Percentiles rank a stretch among this genome's conserved stretches.
Evolutionary conservation across 2,888 invertebrate genomes (phyloP).

Genomic region (Spodoptera picta): DNA sequence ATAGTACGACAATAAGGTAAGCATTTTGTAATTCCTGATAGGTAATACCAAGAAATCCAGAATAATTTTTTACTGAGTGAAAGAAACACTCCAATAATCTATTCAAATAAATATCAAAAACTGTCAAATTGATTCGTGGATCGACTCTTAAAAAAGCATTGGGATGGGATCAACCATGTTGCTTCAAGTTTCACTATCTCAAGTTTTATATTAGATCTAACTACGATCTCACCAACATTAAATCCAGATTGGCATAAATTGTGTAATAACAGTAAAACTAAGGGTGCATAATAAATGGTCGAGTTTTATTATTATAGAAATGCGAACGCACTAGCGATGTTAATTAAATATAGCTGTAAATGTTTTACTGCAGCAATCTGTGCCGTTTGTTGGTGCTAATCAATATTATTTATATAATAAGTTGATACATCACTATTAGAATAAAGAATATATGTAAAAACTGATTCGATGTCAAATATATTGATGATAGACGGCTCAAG

Average conservation of each 20-base stretch:
- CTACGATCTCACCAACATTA: slow-evolving; percentile 19
- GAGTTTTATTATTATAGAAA: slow-evolving; percentile 65
- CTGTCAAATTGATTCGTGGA: too few species aligned
- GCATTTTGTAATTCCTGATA: too few species aligned
- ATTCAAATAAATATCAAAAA: too few species aligned
- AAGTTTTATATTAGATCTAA: slow-evolving; percentile 13
- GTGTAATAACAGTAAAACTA: slow-evolving; percentile 46
- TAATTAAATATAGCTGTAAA: slow-evolving; percentile 65
- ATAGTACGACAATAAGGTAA: too few species aligned
- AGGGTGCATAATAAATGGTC: slow-evolving; percentile 55
- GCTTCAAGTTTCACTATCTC: neutral
- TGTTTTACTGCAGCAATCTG: slow-evolving; percentile 53
- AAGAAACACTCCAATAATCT: too few species aligned
- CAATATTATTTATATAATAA: slow-evolving; percentile 14
- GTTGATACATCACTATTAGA: neutral
- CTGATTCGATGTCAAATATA: too few species aligned
- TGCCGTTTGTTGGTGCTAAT: slow-evolving; percentile 8
- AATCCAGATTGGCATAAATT: slow-evolving; percentile 42
- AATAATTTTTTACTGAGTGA: too few species aligned
- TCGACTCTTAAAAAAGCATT: too few species aligned
- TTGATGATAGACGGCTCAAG: too few species aligned
- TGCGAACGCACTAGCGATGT: slow-evolving; percentile 53
- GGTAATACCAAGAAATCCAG: too few species aligned
- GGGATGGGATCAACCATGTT: too few species aligned
- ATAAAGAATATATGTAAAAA: neutral